Evolutionary conservation across 2,113 vertebrate species (phyloP), one percentile per base, ranked within the genome.

Genomic region (Zootoca vivipara): DNA sequence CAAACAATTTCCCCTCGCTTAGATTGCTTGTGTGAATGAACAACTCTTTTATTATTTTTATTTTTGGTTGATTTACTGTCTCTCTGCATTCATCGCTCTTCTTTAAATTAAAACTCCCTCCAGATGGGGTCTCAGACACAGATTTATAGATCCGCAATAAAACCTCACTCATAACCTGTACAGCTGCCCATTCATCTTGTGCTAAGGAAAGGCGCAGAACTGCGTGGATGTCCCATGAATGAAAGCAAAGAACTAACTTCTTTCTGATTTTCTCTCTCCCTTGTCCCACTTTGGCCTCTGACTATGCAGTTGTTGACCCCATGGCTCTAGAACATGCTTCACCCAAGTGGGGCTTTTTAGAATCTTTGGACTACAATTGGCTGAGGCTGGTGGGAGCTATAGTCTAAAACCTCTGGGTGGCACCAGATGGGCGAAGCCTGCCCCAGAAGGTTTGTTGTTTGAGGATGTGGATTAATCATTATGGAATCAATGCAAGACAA

Each of bases 41-140:
- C 95, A 96, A 96, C 95, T 97, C 96, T 96, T 95, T 35, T 70
- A 52, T 52, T 52, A 52, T 86, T 15, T 5, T 4, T 80, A 18
- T 52, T 72, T 69, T 65, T 64, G 33, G 52, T 75, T 97, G 97
- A 97, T 97, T 95, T 96, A 97, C 96, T 93, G 92, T 95, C 94
- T 93, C 94, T 93, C 26, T 91, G 92, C 90, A 67, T 92, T 96
- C 96, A 96, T 97, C 96, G 93, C 91, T 97, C 96, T 96, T 92
- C 95, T 97, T 97, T 97, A 97, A 97, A 97, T 97, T 97, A 97
- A 97, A 97, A 96, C 95, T 97, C 97, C 94, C 95, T 97, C 95
- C 96, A 97, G 96, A 97, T 96, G 96, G 96, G 96, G 95, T 96
- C 92, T 93, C 89, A 97, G 96, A 96, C 96, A 96, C 94, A 97